These are phyloP conservation scores for Etheostoma perlongum DNA, from an alignment of 2,797 vertebrate genomes.

Conservation along the genomic window DNA sequence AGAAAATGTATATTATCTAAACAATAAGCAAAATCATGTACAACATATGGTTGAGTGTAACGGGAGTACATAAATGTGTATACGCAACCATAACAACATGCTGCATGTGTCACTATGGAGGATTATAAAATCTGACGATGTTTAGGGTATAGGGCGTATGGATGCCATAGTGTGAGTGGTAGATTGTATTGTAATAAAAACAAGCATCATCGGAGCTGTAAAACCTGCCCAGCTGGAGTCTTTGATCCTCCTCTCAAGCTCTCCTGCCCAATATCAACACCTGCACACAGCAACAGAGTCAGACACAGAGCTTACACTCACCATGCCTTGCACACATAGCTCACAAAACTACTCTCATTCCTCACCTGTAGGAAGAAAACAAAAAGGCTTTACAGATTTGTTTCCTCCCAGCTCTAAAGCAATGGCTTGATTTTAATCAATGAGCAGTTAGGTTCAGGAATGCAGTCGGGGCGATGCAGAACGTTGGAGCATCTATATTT, in stretches of 20 bases:
- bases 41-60: neutral
- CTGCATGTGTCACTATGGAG: neutral
- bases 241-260: slow-evolving; percentile 66
- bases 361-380: slow-evolving; percentile 41
- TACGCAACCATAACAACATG: neutral
- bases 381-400: slow-evolving; percentile 36
- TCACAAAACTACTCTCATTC: slow-evolving; percentile 28
- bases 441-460: slow-evolving; percentile 25
- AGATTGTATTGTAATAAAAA: slow-evolving; percentile 28
- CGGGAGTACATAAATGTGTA: neutral
- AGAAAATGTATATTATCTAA: neutral
- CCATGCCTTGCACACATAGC: slow-evolving; percentile 40
- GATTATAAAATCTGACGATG: neutral
- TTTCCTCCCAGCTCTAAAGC: slow-evolving; percentile 42
- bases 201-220: slow-evolving; percentile 54
- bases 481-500: slow-evolving; percentile 36
- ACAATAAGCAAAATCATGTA: neutral
- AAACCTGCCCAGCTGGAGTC: slow-evolving; percentile 70
- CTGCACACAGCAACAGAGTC: slow-evolving; percentile 56
- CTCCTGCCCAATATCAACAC: slow-evolving; percentile 65
- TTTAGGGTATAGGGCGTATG: slow-evolving; percentile 14
- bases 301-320: slow-evolving; percentile 30
- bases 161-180: slow-evolving; percentile 15
- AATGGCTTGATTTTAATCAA: slow-evolving; percentile 59
- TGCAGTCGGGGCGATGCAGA: slow-evolving; percentile 2